Conservation (phyloP, 2,113 vertebrate genomes). For the Sorex araneus region DNA sequence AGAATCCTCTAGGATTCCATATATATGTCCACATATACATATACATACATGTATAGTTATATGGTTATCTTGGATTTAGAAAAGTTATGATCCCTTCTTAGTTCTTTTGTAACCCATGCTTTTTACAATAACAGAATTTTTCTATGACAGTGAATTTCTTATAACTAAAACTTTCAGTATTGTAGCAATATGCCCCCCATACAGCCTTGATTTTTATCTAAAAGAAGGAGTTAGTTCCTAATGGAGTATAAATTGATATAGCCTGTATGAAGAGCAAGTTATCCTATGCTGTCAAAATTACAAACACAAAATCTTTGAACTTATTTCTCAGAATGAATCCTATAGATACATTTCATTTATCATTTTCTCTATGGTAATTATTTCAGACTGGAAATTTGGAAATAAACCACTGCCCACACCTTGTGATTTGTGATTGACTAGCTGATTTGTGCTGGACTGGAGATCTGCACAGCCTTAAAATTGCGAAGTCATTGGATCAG, state of each 20-base stretch:
- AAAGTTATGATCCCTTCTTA: background rate
- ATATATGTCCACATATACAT: too few relatives aligned
- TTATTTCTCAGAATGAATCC: background rate
- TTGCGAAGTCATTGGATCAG: too few relatives aligned
- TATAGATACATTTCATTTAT: constrained; percentile 13
- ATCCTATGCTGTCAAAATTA: background rate
- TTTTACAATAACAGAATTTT: constrained; percentile 39
- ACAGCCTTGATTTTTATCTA: background rate
- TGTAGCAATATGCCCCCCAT: background rate
- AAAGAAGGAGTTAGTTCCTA: background rate
- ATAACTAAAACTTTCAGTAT: constrained; percentile 24
- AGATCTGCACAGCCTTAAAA: background rate
- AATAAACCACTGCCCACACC: background rate
- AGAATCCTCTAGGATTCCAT: too few relatives aligned
- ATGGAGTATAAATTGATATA: background rate
- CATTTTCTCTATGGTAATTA: background rate
- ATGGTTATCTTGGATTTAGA: background rate
- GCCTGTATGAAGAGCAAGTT: background rate
- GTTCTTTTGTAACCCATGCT: constrained; percentile 13
- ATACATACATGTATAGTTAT: background rate
- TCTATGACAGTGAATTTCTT: constrained; percentile 20
- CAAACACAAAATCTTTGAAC: background rate
- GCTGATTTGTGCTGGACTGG: background rate
- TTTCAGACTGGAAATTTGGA: constrained; percentile 6
- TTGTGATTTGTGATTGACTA: background rate